phyloP scores from a whole-genome alignment of 2,888 invertebrate species.

The Pseudococcus viburni region DNA sequence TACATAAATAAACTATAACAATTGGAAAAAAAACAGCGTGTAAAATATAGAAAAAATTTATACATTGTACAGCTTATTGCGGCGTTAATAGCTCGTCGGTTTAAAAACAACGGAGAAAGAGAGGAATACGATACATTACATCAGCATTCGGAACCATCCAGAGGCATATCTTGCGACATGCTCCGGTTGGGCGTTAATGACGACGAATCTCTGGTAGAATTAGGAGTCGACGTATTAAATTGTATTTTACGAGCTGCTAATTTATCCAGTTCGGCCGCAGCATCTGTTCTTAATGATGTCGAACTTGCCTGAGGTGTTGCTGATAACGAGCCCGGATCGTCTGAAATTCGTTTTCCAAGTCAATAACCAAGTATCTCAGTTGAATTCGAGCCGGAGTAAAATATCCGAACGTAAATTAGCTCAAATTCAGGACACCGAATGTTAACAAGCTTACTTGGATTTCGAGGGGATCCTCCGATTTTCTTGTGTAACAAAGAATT shows the following conservation, averaged over 20 bases:
- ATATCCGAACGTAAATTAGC: too few relatives aligned
- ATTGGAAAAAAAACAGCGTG: not conserved
- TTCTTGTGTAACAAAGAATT: conserved; percentile 97
- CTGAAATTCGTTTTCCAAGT: conserved; percentile 29
- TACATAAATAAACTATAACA: not conserved
- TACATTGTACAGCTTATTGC: conserved; percentile 47
- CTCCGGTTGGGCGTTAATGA: not conserved
- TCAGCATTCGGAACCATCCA: conserved; percentile 55
- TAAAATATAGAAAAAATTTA: conserved; percentile 32
- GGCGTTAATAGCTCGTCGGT: not conserved
- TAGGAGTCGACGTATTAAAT: conserved; percentile 58
- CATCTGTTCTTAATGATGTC: conserved; percentile 86
- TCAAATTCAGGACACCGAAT: not conserved
- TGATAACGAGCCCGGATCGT: conserved; percentile 47
- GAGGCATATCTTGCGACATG: conserved; percentile 46
- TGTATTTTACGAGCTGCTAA: conserved; percentile 79
- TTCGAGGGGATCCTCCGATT: conserved; percentile 64
- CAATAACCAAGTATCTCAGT: not conserved
- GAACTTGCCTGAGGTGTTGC: conserved; percentile 73
- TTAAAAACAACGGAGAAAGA: not conserved
- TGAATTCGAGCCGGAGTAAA: too few relatives aligned
- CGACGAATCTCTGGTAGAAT: conserved; percentile 52
- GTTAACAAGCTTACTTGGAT: conserved; percentile 35
- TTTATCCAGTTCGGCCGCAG: conserved; percentile 92
- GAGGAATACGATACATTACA: not conserved